Percentiles rank a stretch among this genome's conserved stretches.
These are phyloP conservation scores for Sinohyriopsis cumingii DNA, from an alignment of 2,888 invertebrate species.

Conservation along the genomic window DNA sequence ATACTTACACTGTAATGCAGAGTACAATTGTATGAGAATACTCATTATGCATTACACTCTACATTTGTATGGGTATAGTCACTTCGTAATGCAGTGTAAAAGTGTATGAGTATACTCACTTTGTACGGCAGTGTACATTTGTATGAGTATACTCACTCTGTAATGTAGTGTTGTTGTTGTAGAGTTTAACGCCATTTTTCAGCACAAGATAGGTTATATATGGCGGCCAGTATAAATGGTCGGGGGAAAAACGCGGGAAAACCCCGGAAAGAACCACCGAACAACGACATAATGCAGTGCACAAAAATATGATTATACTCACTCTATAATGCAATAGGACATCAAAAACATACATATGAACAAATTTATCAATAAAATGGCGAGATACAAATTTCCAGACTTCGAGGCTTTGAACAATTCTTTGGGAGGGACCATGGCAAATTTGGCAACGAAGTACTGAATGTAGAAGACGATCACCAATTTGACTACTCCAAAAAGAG, in stretches of 20 bases:
- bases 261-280: conserved; percentile 15
- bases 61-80: conserved; percentile 19
- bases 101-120: conserved; percentile 36
- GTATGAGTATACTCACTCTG: too few relatives aligned
- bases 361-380: conserved; percentile 51
- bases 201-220: too few relatives aligned
- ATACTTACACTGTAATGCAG: too few relatives aligned
- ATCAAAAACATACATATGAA: conserved; percentile 55
- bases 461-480: conserved; percentile 56
- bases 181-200: too few relatives aligned
- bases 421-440: conserved; percentile 54
- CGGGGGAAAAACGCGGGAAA: background rate
- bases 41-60: too few relatives aligned
- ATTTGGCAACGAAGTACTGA: conserved; percentile 46
- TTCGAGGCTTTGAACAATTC: conserved; percentile 57
- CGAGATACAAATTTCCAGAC: conserved; percentile 58
- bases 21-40: too few relatives aligned
- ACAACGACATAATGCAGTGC: conserved; percentile 24
- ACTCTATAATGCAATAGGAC: conserved; percentile 54
- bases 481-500: conserved; percentile 49
- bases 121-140: conserved; percentile 35
- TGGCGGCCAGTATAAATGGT: too few relatives aligned
- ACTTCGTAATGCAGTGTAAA: conserved; percentile 48
- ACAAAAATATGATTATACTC: conserved; percentile 21
- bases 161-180: too few relatives aligned